Conservation (phyloP, 2,797 vertebrate species). For the Lemur catta region DNA sequence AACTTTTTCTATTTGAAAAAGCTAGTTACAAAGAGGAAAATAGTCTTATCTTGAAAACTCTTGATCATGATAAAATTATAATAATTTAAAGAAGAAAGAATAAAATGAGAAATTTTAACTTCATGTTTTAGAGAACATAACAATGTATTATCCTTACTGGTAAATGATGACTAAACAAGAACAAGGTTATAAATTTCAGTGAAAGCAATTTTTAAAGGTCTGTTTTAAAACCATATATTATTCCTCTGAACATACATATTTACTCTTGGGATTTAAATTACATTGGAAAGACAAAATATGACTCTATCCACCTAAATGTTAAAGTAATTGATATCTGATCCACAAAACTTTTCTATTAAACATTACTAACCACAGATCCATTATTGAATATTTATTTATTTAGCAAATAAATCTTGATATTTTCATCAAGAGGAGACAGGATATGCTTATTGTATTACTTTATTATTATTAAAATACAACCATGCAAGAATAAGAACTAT, state of each 20-base stretch:
- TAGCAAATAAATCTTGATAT: constrained; percentile 78
- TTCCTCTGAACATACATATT: constrained; percentile 65
- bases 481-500: constrained; percentile 62
- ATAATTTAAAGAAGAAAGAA: constrained; percentile 55
- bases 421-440: constrained; percentile 73
- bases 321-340: constrained; percentile 77
- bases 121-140: constrained; percentile 55
- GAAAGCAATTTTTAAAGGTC: constrained; percentile 72
- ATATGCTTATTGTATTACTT: constrained; percentile 78
- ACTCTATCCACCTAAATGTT: constrained; percentile 67
- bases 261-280: constrained; percentile 70
- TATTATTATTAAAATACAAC: constrained; percentile 79
- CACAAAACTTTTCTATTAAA: constrained; percentile 76
- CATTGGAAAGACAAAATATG: constrained; percentile 71
- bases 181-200: constrained; percentile 60
- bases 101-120: constrained; percentile 61
- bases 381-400: constrained; percentile 76
- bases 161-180: constrained; percentile 67
- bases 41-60: constrained; percentile 49
- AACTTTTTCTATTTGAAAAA: constrained; percentile 41
- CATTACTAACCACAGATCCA: constrained; percentile 69
- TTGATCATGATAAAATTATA: constrained; percentile 56
- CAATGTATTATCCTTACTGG: constrained; percentile 58
- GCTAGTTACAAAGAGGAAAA: constrained; percentile 42
- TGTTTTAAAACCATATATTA: constrained; percentile 73